Conservation (phyloP, 2,797 vertebrate genomes). For the Spinus pinus region DNA sequence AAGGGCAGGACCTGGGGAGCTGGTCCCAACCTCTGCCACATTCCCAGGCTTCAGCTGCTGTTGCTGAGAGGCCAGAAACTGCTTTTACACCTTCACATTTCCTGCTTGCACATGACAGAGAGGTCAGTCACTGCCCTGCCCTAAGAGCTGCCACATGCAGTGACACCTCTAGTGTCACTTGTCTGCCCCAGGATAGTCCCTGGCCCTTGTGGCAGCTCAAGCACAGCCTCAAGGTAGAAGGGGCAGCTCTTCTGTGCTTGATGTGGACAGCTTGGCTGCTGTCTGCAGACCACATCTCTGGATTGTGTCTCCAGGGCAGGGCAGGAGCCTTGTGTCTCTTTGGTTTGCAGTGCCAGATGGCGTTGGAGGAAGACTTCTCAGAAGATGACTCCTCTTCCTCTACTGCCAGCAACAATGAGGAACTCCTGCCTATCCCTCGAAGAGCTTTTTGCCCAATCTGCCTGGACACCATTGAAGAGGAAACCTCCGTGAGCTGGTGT, state of each 20-base stretch:
- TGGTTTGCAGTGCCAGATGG: neutral
- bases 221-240: fast-evolving
- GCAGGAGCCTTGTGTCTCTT: neutral
- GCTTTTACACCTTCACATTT: neutral
- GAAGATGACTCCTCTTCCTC: neutral
- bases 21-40: no score
- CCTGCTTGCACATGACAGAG: neutral
- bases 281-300: neutral
- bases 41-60: neutral
- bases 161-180: neutral
- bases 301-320: neutral
- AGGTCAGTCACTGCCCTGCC: neutral
- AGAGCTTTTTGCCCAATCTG: neutral
- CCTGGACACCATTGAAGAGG: neutral
- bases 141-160: neutral
- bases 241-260: neutral
- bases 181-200: neutral
- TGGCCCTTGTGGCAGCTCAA: neutral
- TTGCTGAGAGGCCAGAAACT: neutral
- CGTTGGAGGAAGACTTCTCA: fast-evolving
- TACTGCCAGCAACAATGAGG: neutral
- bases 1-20: neutral
- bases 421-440: neutral
- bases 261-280: neutral
- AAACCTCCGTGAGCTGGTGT: neutral